phyloP scores from a whole-genome alignment of 2,113 vertebrate genomes.

The Catharus bicknelli region DNA sequence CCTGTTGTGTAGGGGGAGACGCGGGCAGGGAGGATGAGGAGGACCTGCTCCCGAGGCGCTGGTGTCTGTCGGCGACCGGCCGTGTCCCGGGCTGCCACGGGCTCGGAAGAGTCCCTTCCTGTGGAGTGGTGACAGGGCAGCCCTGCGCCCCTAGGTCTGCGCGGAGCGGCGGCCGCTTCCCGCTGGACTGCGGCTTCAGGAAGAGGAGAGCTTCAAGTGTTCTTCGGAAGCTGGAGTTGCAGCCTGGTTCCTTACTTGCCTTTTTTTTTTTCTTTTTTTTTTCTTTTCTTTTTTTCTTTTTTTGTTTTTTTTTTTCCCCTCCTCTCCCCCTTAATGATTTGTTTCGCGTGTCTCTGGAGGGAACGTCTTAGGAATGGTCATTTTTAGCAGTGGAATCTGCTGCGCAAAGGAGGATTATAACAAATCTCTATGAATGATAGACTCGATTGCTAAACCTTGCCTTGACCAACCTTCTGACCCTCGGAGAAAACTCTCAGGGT shows the following conservation, averaged over 20 bases:
- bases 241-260: not conserved
- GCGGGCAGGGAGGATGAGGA: constrained; percentile 11
- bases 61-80: not conserved
- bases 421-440: constrained; percentile 38
- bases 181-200: not conserved
- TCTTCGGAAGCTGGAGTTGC: constrained; percentile 17
- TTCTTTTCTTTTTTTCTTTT: accelerated
- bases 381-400: constrained; percentile 50
- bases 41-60: not conserved
- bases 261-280: not conserved
- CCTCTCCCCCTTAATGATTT: not conserved
- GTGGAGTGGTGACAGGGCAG: not conserved
- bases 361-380: constrained; percentile 33
- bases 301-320: accelerated
- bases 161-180: not conserved
- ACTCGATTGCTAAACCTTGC: constrained; percentile 26
- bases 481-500: constrained; percentile 12
- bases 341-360: constrained; percentile 7
- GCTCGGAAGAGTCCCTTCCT: not conserved
- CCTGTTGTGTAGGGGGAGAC: constrained; percentile 11
- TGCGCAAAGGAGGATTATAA: constrained; percentile 47
- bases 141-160: not conserved
- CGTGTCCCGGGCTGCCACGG: not conserved
- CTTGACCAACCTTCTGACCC: constrained; percentile 28
- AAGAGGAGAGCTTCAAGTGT: constrained; percentile 6